Evolutionary conservation across 2,797 vertebrate species (phyloP), one percentile per base, ranked within the genome.

Genomic region (Xenentodon cancila): DNA sequence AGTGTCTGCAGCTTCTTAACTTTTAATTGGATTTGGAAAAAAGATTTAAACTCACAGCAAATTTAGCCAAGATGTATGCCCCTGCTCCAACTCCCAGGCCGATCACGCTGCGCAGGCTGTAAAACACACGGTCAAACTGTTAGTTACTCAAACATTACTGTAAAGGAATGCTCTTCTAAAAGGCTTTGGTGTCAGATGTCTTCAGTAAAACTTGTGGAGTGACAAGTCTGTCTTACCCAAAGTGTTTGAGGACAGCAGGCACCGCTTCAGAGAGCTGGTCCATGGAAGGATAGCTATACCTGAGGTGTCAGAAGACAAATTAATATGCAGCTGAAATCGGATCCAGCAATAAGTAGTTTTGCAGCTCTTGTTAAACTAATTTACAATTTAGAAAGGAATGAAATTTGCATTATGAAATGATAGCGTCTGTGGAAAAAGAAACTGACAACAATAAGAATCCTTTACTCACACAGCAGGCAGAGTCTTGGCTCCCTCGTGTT

Each of bases 41-140:
- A 9, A 45, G 19, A 54, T 54, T 22, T 53, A 27, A 59, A 96
- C 96, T 96, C 88, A 98, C 97, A 72, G 97, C 96, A 30, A 99
- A 97, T 70, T 90, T 94, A 18, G 96, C 94, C 64, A 99, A 91
- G 88, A 98, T 88, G 81, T 95, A 95, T 71, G 97, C 96, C 20
- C 97, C 97, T 0, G 97, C 97, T 73, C 97, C 97, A 1, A 96
- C 94, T 54, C 96, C 97, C 88, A 99, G 83, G 84, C 97, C 97
- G 67, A 98, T 95, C 56, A 98, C 57, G n/a, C 90, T 95, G 22
- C 89, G 94, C 68, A 98, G 70, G 60, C 97, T 99, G 85, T n/a
- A 64, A 30, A 79, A 18, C 12, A 65, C 40, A 75, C 17, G 49
- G 47, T 20, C 21, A 76, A 16, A 61, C 71, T 19, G 42, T 65